phyloP scores from a whole-genome alignment of 2,113 vertebrate genomes.

The Petaurus breviceps region DNA sequence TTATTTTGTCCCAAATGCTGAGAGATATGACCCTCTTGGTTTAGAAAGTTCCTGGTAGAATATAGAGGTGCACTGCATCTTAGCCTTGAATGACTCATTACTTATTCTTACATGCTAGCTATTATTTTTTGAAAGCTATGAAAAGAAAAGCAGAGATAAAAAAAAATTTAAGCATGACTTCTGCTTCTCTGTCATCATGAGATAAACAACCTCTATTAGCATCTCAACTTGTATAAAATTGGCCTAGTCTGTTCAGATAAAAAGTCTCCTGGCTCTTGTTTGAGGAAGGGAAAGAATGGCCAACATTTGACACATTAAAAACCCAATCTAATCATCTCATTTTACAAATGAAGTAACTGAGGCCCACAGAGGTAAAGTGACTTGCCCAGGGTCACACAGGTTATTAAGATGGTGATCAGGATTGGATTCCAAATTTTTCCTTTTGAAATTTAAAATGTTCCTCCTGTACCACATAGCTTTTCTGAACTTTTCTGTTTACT shows the following conservation, averaged over 20 bases:
- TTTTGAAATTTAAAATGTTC: background rate
- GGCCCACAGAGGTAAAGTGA: background rate
- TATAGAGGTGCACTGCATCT: background rate
- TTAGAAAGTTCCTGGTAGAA: background rate
- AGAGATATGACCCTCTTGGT: background rate
- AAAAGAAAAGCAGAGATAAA: constrained; percentile 8
- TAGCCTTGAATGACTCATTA: background rate
- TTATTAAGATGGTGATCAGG: background rate
- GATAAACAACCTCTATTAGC: background rate
- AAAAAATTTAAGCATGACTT: background rate
- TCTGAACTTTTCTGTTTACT: constrained; percentile 41
- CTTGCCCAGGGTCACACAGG: background rate
- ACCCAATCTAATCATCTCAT: background rate
- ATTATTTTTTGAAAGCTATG: background rate
- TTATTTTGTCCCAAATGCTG: background rate
- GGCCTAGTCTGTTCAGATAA: background rate
- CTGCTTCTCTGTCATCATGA: background rate
- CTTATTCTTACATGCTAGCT: background rate
- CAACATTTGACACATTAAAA: background rate
- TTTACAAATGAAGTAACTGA: background rate
- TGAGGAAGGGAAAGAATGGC: constrained; percentile 7
- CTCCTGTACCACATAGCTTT: background rate
- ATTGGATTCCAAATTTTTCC: background rate
- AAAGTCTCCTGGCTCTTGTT: background rate
- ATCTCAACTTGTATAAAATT: background rate